A percentile compares a stretch with the other conserved stretches of the same genome.
phyloP scores from a whole-genome alignment of 2,113 vertebrate species.

The Lontra canadensis region DNA sequence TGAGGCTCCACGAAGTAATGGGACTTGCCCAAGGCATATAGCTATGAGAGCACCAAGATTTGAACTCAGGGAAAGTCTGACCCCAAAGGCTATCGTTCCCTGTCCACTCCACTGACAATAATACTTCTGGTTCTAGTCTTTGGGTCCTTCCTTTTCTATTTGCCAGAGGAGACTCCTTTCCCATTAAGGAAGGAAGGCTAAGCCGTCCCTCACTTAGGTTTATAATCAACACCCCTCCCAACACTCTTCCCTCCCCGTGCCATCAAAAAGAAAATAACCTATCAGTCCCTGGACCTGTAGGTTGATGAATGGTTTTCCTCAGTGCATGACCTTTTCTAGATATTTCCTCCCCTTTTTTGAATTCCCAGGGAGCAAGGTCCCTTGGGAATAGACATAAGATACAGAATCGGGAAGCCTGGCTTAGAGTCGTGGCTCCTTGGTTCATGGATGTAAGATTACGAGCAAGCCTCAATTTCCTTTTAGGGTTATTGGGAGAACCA shows the following conservation, averaged over 20 bases:
- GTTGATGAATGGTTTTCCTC: background rate
- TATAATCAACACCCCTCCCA: background rate
- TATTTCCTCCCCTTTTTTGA: background rate
- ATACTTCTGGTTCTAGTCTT: background rate
- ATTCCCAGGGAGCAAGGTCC: background rate
- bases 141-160: background rate
- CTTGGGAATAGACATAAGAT: background rate
- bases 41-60: background rate
- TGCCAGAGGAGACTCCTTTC: background rate
- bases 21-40: background rate
- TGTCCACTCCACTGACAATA: background rate
- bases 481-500: background rate
- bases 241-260: background rate
- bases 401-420: background rate
- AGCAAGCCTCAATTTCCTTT: background rate
- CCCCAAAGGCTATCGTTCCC: background rate
- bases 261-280: background rate
- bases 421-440: background rate
- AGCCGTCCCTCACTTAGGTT: background rate
- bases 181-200: background rate
- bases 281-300: background rate
- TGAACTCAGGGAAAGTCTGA: background rate
- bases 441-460: background rate
- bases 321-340: background rate
- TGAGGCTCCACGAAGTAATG: background rate